A percentile compares a stretch with the other conserved stretches of the same genome.
Evolutionary conservation across 1,140 invertebrate species (phyloP).

Genomic region (Macrocentrus cingulum): DNA sequence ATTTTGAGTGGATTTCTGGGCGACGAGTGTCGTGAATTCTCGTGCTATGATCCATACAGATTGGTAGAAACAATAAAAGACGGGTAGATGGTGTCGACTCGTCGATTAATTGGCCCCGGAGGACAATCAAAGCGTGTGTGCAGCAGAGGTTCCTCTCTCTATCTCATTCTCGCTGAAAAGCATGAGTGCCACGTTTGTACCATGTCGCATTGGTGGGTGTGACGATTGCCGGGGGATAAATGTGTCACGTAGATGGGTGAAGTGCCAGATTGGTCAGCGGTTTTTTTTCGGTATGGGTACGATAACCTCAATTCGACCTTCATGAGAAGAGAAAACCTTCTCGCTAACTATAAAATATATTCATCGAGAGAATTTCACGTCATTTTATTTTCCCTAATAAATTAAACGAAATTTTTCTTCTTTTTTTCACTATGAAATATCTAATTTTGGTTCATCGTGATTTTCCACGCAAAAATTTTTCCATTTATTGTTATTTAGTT

Average conservation of each 20-base stretch:
- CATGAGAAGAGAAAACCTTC: neutral
- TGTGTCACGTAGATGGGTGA: slow-evolving; percentile 31
- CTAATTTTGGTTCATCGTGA: too few relatives aligned
- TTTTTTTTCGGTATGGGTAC: slow-evolving; percentile 11
- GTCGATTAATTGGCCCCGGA: slow-evolving; percentile 28
- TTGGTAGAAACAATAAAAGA: neutral
- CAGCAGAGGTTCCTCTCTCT: neutral
- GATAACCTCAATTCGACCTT: slow-evolving; percentile 18
- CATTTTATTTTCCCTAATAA: too few relatives aligned
- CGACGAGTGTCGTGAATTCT: too few relatives aligned
- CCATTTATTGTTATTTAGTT: too few relatives aligned
- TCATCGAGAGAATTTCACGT: neutral
- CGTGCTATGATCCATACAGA: neutral
- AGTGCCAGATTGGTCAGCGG: slow-evolving; percentile 29
- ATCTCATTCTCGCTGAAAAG: slow-evolving; percentile 11
- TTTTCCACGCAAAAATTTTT: too few relatives aligned
- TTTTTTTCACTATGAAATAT: too few relatives aligned
- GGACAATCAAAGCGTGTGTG: slow-evolving; percentile 21
- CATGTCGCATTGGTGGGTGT: slow-evolving; percentile 11
- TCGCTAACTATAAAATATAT: neutral
- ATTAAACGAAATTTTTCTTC: too few relatives aligned
- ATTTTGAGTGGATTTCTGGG: too few relatives aligned
- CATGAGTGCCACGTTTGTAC: neutral
- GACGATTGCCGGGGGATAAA: slow-evolving; percentile 27
- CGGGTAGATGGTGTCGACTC: neutral